A percentile compares a stretch with the other conserved stretches of the same genome.
These are phyloP conservation scores for Drosophila nigromelanica DNA, from an alignment of 1,140 invertebrate species.

Conservation along the genomic window DNA sequence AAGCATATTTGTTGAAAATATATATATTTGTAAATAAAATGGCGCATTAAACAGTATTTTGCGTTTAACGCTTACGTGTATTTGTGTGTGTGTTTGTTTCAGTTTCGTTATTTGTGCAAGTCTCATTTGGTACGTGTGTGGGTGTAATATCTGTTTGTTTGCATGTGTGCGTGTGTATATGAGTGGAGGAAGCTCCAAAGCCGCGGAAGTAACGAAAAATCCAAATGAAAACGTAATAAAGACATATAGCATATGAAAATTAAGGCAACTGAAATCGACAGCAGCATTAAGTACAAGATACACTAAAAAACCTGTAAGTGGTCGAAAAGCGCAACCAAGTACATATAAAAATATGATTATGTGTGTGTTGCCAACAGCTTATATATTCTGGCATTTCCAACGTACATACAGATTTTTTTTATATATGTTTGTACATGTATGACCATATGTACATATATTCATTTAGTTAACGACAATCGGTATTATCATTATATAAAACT, in stretches of 20 bases:
- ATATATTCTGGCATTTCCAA: slow-evolving; percentile 10
- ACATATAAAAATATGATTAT: background rate
- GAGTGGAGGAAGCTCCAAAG: slow-evolving; percentile 43
- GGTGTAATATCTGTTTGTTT: slow-evolving; percentile 38
- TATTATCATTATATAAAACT: slow-evolving; percentile 30
- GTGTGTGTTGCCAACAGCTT: background rate
- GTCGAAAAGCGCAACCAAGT: slow-evolving; percentile 28
- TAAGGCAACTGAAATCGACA: slow-evolving; percentile 8
- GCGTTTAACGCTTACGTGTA: slow-evolving; percentile 32
- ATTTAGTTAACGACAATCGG: slow-evolving; percentile 5
- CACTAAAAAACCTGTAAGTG: slow-evolving; percentile 27
- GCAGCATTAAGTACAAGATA: slow-evolving; percentile 17
- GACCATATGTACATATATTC: background rate
- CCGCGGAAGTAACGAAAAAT: slow-evolving; percentile 32
- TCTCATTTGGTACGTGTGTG: slow-evolving; percentile 23
- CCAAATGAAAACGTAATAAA: slow-evolving; percentile 40
- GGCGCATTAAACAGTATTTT: slow-evolving; percentile 36
- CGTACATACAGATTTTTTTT: background rate
- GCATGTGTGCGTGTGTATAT: slow-evolving; percentile 22
- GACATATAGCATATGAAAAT: slow-evolving; percentile 18
- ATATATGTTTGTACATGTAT: background rate
- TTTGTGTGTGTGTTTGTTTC: slow-evolving; percentile 16
- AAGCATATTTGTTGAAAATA: slow-evolving; percentile 19
- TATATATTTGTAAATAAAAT: slow-evolving; percentile 28
- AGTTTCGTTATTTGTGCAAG: slow-evolving; percentile 21